Evolutionary conservation across 2,797 vertebrate genomes (phyloP).

Genomic region (Melanotaenia pygmaea): DNA sequence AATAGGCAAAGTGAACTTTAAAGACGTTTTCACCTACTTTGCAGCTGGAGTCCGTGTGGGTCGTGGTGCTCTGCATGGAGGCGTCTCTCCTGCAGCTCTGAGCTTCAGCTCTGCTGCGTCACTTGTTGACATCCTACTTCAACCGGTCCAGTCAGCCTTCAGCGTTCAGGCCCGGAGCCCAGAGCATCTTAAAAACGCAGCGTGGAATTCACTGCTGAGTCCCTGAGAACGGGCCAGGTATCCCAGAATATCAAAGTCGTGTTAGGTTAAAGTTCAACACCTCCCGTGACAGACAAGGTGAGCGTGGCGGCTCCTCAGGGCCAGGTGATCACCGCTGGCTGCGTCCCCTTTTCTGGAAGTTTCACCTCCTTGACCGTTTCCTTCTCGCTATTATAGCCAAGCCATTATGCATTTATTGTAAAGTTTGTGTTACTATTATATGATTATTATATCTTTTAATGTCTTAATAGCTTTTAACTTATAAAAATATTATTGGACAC

Average conservation of each 20-base stretch:
- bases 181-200: slow-evolving; percentile 23
- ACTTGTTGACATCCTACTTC: slow-evolving; percentile 74
- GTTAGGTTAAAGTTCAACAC: neutral
- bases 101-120: slow-evolving; percentile 64
- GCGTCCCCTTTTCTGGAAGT: slow-evolving; percentile 26
- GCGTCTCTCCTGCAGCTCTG: slow-evolving; percentile 52
- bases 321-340: neutral
- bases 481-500: too few species aligned
- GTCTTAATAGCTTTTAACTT: too few species aligned
- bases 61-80: slow-evolving; percentile 13
- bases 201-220: neutral
- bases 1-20: neutral
- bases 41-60: neutral
- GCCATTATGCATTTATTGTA: neutral
- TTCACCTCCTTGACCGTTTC: slow-evolving; percentile 6
- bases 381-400: neutral
- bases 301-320: neutral
- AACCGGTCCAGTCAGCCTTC: slow-evolving; percentile 53
- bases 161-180: neutral
- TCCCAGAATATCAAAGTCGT: neutral
- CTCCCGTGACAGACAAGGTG: neutral
- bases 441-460: too few species aligned
- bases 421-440: neutral
- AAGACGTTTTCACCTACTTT: slow-evolving; percentile 44
- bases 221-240: neutral